A percentile compares a stretch with the other conserved stretches of the same genome.
Evolutionary conservation across 1,140 invertebrate genomes (phyloP).

Genomic region (Patella vulgata): DNA sequence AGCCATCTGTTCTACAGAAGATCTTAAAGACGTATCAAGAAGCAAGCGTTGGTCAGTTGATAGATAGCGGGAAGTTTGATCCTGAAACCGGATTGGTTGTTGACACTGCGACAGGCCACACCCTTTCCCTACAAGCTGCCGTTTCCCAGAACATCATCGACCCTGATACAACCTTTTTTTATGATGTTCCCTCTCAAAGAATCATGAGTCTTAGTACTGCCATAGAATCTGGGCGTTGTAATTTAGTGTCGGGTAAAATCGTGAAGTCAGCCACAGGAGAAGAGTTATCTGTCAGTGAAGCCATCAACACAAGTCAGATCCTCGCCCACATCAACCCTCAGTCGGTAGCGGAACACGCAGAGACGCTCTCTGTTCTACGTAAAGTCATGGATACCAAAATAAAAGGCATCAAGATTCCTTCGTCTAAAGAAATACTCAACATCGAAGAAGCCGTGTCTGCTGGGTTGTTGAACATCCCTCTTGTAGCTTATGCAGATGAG

Average conservation of each 20-base stretch:
- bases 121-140: conserved; percentile 73
- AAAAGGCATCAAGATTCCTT: conserved; percentile 38
- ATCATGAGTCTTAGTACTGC: conserved; percentile 49
- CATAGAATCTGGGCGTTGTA: conserved; percentile 49
- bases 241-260: conserved; percentile 50
- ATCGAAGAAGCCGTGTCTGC: conserved; percentile 54
- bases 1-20: conserved; percentile 80
- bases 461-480: conserved; percentile 50
- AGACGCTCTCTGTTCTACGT: conserved; percentile 44
- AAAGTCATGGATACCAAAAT: conserved; percentile 44
- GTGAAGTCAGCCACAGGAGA: conserved; percentile 45
- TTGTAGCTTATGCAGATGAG: conserved; percentile 43
- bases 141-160: conserved; percentile 79
- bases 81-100: conserved; percentile 72
- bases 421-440: conserved; percentile 25
- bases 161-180: conserved; percentile 70
- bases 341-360: conserved; percentile 40
- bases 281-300: conserved; percentile 50
- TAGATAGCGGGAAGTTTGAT: conserved; percentile 86
- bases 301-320: conserved; percentile 44
- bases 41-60: conserved; percentile 52
- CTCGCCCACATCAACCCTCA: conserved; percentile 46
- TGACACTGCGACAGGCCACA: conserved; percentile 70
- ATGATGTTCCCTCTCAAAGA: conserved; percentile 47
- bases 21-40: conserved; percentile 54